Evolutionary conservation across 2,113 vertebrate genomes (phyloP).

Genomic region (Orientallactaga bullata): DNA sequence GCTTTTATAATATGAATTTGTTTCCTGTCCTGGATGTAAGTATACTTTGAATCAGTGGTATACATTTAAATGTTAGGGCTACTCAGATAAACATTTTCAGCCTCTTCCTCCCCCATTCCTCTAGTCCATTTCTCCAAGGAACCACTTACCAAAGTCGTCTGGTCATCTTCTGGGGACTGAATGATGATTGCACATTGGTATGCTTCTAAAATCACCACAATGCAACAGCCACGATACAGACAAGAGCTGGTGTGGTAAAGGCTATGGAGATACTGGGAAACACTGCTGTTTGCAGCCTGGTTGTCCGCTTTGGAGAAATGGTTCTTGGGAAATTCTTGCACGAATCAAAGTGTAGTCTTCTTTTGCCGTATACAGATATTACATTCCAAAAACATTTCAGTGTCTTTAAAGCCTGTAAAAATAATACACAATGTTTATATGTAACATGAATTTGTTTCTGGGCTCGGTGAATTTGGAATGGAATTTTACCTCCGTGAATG

Average conservation of each 20-base stretch:
- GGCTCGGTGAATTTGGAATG: neutral
- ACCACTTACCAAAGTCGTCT: neutral
- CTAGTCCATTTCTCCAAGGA: neutral
- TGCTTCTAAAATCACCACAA: neutral
- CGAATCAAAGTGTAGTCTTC: neutral
- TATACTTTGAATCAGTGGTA: neutral
- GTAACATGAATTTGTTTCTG: neutral
- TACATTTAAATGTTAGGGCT: neutral
- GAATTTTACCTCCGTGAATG: neutral
- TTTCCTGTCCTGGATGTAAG: neutral
- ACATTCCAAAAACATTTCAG: neutral
- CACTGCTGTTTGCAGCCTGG: too few species aligned
- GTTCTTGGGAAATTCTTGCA: neutral
- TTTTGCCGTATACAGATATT: neutral
- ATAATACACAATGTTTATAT: neutral
- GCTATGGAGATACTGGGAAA: neutral
- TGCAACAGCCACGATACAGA: neutral
- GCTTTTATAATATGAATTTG: neutral
- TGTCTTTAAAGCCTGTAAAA: neutral
- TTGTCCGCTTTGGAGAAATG: neutral
- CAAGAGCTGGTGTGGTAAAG: accelerated
- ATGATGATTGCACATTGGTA: neutral
- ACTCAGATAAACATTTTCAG: neutral
- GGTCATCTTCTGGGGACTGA: neutral
- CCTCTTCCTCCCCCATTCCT: neutral